Percentiles rank a stretch among this genome's conserved stretches.
Conservation (phyloP, 37 sponge, comb jelly and placozoan genomes). For the Chondrosia reniformis region DNA sequence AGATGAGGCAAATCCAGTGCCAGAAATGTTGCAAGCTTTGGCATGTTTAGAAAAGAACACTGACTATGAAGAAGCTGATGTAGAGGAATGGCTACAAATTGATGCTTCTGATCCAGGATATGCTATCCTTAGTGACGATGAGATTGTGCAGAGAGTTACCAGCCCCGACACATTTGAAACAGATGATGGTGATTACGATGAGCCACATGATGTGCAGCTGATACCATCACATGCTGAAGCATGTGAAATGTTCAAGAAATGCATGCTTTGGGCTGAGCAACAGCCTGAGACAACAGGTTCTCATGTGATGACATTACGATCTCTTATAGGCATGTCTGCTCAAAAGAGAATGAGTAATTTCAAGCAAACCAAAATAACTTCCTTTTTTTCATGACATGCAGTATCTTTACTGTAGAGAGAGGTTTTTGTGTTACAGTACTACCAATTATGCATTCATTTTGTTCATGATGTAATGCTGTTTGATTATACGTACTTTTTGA, state of each 20-base stretch:
- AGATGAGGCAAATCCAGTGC: slow-evolving; percentile 15
- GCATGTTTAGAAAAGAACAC: slow-evolving; percentile 7
- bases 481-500: slow-evolving; percentile 12
- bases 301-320: background rate
- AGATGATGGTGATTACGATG: slow-evolving; percentile 23
- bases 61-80: slow-evolving; percentile 8
- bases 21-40: slow-evolving; percentile 21
- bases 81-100: slow-evolving; percentile 29
- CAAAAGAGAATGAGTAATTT: slow-evolving; percentile 1
- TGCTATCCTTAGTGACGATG: slow-evolving; percentile 6
- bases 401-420: background rate
- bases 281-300: slow-evolving; percentile 26
- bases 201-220: slow-evolving; percentile 18
- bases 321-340: slow-evolving; percentile 8
- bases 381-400: slow-evolving; percentile 8
- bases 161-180: background rate
- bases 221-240: slow-evolving; percentile 22
- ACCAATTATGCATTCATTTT: background rate
- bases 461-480: slow-evolving; percentile 12
- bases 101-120: slow-evolving; percentile 36
- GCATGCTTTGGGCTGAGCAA: slow-evolving; percentile 26
- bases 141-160: slow-evolving; percentile 22
- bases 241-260: slow-evolving; percentile 25
- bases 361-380: slow-evolving; percentile 22
- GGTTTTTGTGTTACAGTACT: background rate